phyloP scores from a whole-genome alignment of 2,113 vertebrate genomes.

The Pomatorhinus ruficollis region DNA sequence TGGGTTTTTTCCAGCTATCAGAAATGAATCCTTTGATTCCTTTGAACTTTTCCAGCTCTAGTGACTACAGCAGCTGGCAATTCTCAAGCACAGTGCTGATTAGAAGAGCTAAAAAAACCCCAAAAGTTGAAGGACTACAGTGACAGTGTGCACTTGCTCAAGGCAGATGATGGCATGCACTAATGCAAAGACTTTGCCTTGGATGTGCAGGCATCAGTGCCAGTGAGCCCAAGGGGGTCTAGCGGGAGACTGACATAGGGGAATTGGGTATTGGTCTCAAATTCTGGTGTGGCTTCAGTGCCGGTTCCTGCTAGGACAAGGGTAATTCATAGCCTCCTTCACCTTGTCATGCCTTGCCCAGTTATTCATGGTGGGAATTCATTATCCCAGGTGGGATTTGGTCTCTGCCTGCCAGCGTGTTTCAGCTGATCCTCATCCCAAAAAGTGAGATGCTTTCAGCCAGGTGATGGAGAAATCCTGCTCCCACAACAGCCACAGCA shows the following conservation, averaged over 20 bases:
- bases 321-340: neutral
- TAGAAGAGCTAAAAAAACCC: neutral
- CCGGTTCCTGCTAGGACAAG: neutral
- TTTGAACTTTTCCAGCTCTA: neutral
- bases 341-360: fast-evolving
- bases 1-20: neutral
- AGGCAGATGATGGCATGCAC: neutral
- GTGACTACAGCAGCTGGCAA: neutral
- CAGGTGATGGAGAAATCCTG: fast-evolving
- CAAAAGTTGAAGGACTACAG: neutral
- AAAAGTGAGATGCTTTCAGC: neutral
- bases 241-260: fast-evolving
- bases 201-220: neutral
- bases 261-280: neutral
- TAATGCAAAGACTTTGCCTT: neutral
- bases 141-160: neutral
- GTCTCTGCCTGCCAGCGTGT: neutral
- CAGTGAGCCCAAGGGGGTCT: neutral
- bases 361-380: fast-evolving
- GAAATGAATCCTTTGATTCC: neutral
- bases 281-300: neutral
- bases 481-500: neutral
- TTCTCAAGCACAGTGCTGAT: neutral
- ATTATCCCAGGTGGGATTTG: neutral
- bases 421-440: neutral